These are phyloP conservation scores for Rhagoletis zephyria DNA, from an alignment of 1,140 invertebrate species.

Conservation along the genomic window DNA sequence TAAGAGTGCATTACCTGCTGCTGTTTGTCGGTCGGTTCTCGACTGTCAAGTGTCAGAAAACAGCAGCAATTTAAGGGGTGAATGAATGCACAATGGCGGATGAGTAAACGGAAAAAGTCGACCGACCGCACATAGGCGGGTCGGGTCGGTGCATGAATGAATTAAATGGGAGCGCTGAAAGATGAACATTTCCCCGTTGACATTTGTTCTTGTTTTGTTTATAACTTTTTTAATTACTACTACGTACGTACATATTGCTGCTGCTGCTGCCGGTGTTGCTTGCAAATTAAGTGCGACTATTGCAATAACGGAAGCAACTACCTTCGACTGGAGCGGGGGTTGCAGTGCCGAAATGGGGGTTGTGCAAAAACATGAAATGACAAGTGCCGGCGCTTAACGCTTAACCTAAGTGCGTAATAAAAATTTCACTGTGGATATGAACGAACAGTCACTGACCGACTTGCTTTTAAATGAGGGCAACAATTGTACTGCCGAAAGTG, in stretches of 20 bases:
- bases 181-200: neutral
- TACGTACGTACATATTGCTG: neutral
- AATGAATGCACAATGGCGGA: neutral
- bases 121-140: neutral
- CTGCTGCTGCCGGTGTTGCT: neutral
- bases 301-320: neutral
- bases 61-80: constrained; percentile 21
- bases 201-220: constrained; percentile 8
- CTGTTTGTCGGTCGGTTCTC: constrained; percentile 26
- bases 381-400: neutral
- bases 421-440: neutral
- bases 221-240: neutral
- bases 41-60: constrained; percentile 13
- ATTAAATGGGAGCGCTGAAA: neutral
- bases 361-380: neutral
- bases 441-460: constrained; percentile 25
- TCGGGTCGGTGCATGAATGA: neutral
- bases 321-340: neutral
- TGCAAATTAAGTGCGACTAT: constrained; percentile 7
- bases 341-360: neutral
- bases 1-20: constrained; percentile 21
- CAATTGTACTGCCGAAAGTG: neutral
- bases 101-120: neutral
- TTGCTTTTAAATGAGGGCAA: neutral
- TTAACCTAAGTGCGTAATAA: neutral